phyloP scores from a whole-genome alignment of 2,888 invertebrate genomes.

The Orthonevra nobilis region DNA sequence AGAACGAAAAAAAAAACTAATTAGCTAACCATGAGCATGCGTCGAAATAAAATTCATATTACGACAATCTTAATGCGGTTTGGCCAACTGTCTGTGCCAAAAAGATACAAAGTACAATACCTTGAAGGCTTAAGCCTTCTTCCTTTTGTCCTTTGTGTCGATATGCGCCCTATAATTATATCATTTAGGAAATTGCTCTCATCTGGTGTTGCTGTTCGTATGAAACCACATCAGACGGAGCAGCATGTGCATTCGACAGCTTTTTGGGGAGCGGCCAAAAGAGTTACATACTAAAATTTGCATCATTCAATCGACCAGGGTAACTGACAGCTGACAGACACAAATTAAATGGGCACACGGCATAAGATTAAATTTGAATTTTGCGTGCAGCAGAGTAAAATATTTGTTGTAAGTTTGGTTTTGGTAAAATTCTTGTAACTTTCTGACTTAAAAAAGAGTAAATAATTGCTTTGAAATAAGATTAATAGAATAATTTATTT shows the following conservation, averaged over 20 bases:
- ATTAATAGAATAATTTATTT: not conserved
- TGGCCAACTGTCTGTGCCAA: constrained; percentile 25
- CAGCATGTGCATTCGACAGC: constrained; percentile 44
- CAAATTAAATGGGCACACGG: constrained; percentile 46
- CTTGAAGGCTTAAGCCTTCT: constrained; percentile 41
- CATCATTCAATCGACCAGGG: constrained; percentile 57
- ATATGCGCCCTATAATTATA: constrained; percentile 77
- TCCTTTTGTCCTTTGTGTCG: constrained; percentile 47
- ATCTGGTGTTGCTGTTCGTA: constrained; percentile 73
- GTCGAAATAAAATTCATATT: constrained; percentile 39
- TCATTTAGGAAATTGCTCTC: constrained; percentile 78
- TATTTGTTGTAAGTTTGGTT: constrained; percentile 12
- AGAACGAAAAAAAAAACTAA: constrained; percentile 30
- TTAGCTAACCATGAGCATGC: constrained; percentile 11
- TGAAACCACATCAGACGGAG: constrained; percentile 44
- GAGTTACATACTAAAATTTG: constrained; percentile 48
- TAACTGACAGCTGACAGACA: constrained; percentile 67
- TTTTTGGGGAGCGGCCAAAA: constrained; percentile 13
- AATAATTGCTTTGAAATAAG: not conserved
- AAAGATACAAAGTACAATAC: constrained; percentile 52
- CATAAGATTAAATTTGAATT: constrained; percentile 56
- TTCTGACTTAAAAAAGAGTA: not conserved
- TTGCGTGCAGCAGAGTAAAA: constrained; percentile 49
- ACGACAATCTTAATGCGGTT: constrained; percentile 38
- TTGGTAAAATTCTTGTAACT: constrained; percentile 3